Conservation (phyloP, 2,113 vertebrate species). For the Cichladusa arquata region DNA sequence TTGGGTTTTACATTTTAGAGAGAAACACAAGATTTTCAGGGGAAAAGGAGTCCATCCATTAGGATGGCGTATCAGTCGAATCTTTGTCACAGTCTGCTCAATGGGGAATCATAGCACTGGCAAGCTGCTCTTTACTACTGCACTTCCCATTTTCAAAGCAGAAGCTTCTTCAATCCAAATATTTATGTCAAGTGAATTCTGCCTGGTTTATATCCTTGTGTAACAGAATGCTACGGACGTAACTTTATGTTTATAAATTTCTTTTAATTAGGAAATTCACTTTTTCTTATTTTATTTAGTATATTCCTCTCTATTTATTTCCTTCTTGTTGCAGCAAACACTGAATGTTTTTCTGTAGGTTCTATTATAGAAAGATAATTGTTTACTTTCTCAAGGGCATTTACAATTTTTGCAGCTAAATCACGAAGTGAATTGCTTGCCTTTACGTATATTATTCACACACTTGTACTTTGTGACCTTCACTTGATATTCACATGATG, state of each 20-base stretch:
- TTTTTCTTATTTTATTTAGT: neutral
- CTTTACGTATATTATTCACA: rapidly evolving
- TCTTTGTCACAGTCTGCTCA: neutral
- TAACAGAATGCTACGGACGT: neutral
- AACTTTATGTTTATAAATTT: neutral
- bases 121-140: neutral
- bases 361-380: neutral
- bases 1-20: neutral
- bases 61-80: rapidly evolving
- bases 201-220: neutral
- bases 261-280: neutral
- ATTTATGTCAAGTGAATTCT: neutral
- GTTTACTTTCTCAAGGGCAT: neutral
- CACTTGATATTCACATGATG: neutral
- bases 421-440: neutral
- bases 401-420: neutral
- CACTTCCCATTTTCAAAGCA: neutral
- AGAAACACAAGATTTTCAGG: neutral
- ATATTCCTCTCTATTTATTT: neutral
- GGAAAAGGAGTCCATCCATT: neutral
- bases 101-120: neutral
- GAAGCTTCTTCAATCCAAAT: neutral
- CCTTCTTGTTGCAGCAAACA: neutral
- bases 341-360: neutral
- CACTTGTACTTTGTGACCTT: neutral